Evolutionary conservation across 2,797 vertebrate genomes (phyloP), one percentile per base, ranked within the genome.

Genomic region (Scarus forsteni): DNA sequence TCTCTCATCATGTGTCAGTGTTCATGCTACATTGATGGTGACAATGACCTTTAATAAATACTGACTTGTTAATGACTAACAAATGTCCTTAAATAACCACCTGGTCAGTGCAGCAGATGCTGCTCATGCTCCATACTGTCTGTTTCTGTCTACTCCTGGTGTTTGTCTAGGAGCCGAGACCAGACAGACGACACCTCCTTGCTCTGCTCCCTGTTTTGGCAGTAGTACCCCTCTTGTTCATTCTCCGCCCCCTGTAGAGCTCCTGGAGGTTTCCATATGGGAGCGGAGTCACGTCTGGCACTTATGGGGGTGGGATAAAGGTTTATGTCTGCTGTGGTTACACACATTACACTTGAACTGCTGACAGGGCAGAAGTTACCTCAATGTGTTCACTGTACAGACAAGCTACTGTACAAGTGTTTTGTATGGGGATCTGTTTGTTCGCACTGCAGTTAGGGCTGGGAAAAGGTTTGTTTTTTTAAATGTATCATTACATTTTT

Each of bases 221-320:
- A 84, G 81, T 9, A 45, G 61, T 75, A 27, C 60, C 58, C 84
- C 44, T 27, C 27, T 35, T 38, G 45, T 75, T 77, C 65, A 61
- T 79, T 84, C 65, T 63, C 53, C 54, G 43, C 60, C 80, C 62
- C 87, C 85, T 73, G 78, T 63, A 43, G 88, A 79, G 80, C 70
- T 66, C 55, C 78, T 84, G 68, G 70, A 87, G 80, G 68, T 81
- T 63, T 81, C 81, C 85, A 72, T 86, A 77, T 84, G 85, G 61
- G 79, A 85, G 53, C 54, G 77, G 66, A 86, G 80, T 72, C 63
- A 58, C 78, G 87, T 91, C 85, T 91, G 82, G 80, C 80, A 75
- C 75, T 63, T 59, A 11, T 19, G 80, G 48, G 45, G 19, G 60
- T 73, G 64, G 76, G 73, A 70, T 80, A 66, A 79, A 78, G 77